These are phyloP conservation scores for Ametastegia equiseti DNA, from an alignment of 2,888 invertebrate species.

Conservation along the genomic window DNA sequence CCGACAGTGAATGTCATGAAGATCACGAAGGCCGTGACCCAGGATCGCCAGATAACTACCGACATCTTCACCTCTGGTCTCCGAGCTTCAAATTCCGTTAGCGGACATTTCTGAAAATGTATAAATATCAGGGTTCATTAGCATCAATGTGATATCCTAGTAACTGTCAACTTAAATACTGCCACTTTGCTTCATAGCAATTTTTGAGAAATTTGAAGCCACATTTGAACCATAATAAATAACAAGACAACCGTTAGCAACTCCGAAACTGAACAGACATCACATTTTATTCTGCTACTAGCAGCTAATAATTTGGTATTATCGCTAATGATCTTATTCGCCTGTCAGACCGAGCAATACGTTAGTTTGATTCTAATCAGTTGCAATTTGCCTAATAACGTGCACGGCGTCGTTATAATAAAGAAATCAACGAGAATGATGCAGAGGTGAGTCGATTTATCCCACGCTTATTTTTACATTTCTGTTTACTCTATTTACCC, in stretches of 20 bases:
- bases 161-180: no score
- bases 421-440: not conserved
- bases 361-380: not conserved
- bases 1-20: constrained; percentile 1
- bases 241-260: not conserved
- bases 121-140: not conserved
- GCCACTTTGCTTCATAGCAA: no score
- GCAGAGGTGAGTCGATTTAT: not conserved
- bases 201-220: no score
- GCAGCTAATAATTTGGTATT: not conserved
- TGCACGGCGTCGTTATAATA: not conserved
- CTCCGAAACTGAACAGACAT: not conserved
- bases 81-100: constrained; percentile 11
- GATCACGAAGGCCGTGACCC: constrained; percentile 36
- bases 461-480: not conserved
- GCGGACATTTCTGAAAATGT: constrained; percentile 43
- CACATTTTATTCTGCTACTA: not conserved
- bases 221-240: no score
- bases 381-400: not conserved
- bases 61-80: constrained; percentile 37
- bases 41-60: constrained; percentile 3
- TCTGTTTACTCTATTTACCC: not conserved
- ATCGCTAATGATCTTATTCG: not conserved
- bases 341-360: not conserved
- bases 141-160: not conserved